These are phyloP conservation scores for Sinosuthora webbiana DNA, from an alignment of 2,113 vertebrate species.

Conservation along the genomic window DNA sequence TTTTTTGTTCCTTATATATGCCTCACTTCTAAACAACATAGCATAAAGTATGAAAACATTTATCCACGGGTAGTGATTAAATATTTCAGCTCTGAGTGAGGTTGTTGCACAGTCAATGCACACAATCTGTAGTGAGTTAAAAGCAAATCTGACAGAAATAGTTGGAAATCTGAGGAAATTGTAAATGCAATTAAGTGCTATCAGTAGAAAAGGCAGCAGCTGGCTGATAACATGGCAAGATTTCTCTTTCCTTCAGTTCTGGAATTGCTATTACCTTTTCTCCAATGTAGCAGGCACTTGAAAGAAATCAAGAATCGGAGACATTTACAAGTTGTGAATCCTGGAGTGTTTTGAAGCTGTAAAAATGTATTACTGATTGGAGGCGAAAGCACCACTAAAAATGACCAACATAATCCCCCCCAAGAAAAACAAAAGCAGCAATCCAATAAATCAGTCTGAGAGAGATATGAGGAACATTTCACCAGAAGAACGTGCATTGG, in stretches of 20 bases:
- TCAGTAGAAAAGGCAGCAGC: conserved; percentile 18
- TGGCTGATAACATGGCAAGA: conserved; percentile 15
- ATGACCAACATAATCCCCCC: neutral
- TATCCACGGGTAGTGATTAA: conserved; percentile 71
- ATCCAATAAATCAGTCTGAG: neutral
- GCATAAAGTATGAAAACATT: conserved; percentile 76
- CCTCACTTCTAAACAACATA: conserved; percentile 73
- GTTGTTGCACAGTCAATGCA: conserved; percentile 51
- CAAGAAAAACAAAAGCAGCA: conserved; percentile 37
- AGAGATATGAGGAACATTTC: neutral
- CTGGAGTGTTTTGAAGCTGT: neutral
- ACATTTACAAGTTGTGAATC: conserved; percentile 45
- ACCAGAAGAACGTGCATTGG: neutral
- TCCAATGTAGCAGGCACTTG: neutral
- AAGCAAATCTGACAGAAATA: conserved; percentile 68
- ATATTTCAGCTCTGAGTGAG: conserved; percentile 55
- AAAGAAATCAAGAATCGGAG: neutral
- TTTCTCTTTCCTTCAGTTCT: neutral
- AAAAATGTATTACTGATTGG: conserved; percentile 5
- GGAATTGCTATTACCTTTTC: neutral
- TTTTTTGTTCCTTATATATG: conserved; percentile 78
- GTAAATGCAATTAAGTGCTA: conserved; percentile 56
- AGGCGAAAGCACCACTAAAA: neutral
- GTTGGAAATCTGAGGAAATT: conserved; percentile 59
- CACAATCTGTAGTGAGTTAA: conserved; percentile 46